A percentile compares a stretch with the other conserved stretches of the same genome.
Evolutionary conservation across 2,888 invertebrate genomes (phyloP).

Genomic region (Leucophenga montana): DNA sequence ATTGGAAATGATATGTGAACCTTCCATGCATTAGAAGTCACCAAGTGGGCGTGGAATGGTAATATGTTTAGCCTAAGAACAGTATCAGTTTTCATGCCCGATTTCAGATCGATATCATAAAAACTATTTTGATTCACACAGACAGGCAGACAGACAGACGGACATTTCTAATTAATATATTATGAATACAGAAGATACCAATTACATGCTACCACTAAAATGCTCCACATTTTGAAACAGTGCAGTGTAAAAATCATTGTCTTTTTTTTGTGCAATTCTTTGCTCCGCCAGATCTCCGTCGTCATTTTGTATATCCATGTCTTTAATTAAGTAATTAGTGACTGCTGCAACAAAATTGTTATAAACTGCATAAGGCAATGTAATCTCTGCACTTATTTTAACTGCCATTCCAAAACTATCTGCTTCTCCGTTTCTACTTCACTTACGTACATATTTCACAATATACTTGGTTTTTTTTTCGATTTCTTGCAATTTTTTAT

Average conservation of each 20-base stretch:
- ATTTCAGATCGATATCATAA: too few species aligned
- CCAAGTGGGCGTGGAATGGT: too few species aligned
- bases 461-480: conserved; percentile 1
- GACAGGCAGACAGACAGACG: too few species aligned
- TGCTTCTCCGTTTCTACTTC: not conserved
- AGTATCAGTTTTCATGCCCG: too few species aligned
- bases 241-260: not conserved
- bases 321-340: conserved; percentile 69
- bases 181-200: too few species aligned
- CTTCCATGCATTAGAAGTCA: too few species aligned
- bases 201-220: too few species aligned
- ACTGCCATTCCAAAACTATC: conserved; percentile 47
- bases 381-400: conserved; percentile 61
- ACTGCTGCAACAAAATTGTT: conserved; percentile 15
- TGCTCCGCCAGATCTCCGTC: not conserved
- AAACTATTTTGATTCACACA: too few species aligned
- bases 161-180: too few species aligned
- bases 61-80: too few species aligned
- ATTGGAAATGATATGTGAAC: too few species aligned
- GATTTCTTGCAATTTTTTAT: not conserved
- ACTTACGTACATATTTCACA: too few species aligned
- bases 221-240: not conserved
- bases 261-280: not conserved
- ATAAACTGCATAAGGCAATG: conserved; percentile 27
- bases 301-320: conserved; percentile 16